These are phyloP conservation scores for Lepetodrilus schrolli DNA, from an alignment of 2,888 invertebrate species.

Conservation along the genomic window DNA sequence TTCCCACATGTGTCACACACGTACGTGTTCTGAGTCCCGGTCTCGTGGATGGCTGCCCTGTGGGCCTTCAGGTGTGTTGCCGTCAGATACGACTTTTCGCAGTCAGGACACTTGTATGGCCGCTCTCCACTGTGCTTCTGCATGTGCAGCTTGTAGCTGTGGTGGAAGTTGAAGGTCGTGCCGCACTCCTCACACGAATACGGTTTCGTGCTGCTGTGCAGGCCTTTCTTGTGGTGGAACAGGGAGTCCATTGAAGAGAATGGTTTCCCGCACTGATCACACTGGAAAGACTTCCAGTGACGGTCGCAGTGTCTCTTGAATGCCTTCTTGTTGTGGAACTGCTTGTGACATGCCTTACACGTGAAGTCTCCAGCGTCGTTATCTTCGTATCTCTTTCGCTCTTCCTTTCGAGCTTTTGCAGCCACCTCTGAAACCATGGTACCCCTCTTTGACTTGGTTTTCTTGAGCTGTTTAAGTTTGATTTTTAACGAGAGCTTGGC, in stretches of 20 bases:
- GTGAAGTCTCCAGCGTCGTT: neutral
- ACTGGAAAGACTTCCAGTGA: slow-evolving; percentile 45
- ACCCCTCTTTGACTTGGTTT: neutral
- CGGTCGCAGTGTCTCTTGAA: slow-evolving; percentile 29
- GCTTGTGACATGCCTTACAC: slow-evolving; percentile 28
- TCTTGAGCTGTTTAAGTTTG: slow-evolving; percentile 16
- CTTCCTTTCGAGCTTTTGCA: slow-evolving; percentile 3
- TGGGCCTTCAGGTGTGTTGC: slow-evolving; percentile 69
- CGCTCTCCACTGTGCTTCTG: slow-evolving; percentile 64
- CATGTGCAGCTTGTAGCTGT: slow-evolving; percentile 67
- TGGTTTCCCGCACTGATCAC: slow-evolving; percentile 64
- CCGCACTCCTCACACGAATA: slow-evolving; percentile 67
- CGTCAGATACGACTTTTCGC: slow-evolving; percentile 69
- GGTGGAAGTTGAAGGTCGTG: slow-evolving; percentile 64
- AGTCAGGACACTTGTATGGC: slow-evolving; percentile 63
- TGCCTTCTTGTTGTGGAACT: slow-evolving; percentile 17
- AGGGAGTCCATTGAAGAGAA: slow-evolving; percentile 64
- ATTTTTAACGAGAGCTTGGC: slow-evolving; percentile 21
- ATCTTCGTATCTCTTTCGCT: neutral
- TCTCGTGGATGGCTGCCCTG: slow-evolving; percentile 59
- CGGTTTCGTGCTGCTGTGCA: slow-evolving; percentile 61
- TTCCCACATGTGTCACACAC: slow-evolving; percentile 64
- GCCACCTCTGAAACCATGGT: neutral
- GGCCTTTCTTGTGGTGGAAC: slow-evolving; percentile 65
- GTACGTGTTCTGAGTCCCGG: slow-evolving; percentile 49